Percentiles rank a stretch among this genome's conserved stretches.
Conservation (phyloP, 2,113 vertebrate genomes). For the Ciconia stormi region DNA sequence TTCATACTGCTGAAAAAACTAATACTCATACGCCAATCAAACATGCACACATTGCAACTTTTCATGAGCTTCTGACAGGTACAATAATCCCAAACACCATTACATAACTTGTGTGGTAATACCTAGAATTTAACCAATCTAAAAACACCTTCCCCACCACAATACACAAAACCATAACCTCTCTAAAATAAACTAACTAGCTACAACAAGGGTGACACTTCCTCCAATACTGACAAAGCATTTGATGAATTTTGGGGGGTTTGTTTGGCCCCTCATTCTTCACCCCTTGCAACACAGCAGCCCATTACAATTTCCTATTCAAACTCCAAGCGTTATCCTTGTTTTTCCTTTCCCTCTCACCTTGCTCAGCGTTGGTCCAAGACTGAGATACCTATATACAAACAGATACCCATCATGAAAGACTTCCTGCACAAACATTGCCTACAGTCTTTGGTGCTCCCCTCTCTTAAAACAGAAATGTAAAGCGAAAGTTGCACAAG, state of each 20-base stretch:
- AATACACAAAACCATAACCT: background rate
- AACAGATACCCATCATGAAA: background rate
- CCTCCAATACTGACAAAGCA: background rate
- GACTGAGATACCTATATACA: background rate
- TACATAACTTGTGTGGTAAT: rapidly evolving
- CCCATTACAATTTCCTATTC: background rate
- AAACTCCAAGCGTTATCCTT: rapidly evolving
- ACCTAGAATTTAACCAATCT: background rate
- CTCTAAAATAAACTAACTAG: background rate
- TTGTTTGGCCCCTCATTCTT: background rate
- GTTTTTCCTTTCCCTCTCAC: background rate
- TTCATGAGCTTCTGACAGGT: rapidly evolving
- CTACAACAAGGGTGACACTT: background rate
- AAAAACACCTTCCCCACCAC: background rate
- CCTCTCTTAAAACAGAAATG: background rate
- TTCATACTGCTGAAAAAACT: background rate
- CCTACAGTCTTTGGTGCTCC: background rate
- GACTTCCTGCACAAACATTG: background rate
- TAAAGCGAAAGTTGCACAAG: background rate
- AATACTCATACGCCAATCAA: background rate
- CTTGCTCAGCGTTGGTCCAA: background rate
- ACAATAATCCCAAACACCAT: background rate
- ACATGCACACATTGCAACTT: background rate
- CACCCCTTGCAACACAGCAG: background rate
- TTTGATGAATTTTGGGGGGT: background rate